Evolutionary conservation across 2,797 vertebrate genomes (phyloP).

Genomic region (Pseudochaenichthys georgianus): DNA sequence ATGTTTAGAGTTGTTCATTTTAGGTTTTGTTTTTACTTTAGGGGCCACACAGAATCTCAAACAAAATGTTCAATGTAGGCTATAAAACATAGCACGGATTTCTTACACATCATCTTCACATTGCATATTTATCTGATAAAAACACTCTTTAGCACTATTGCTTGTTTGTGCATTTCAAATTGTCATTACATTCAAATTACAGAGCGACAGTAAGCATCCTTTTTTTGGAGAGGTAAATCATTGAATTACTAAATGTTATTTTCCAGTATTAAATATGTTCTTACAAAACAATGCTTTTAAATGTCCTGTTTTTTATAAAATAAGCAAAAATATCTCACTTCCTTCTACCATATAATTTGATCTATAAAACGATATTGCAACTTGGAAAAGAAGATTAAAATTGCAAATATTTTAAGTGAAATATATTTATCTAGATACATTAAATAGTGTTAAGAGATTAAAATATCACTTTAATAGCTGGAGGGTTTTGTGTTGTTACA

Average conservation of each 20-base stretch:
- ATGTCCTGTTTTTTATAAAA: too few relatives aligned
- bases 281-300: not conserved
- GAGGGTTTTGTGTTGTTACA: not conserved
- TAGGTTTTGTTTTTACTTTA: constrained; percentile 18
- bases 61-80: not conserved
- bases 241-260: not conserved
- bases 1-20: constrained; percentile 72
- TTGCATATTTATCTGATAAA: not conserved
- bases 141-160: not conserved
- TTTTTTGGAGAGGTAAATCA: not conserved
- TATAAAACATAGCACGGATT: not conserved
- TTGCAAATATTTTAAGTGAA: not conserved
- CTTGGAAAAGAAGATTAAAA: too few relatives aligned
- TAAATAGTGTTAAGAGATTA: not conserved
- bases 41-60: not conserved
- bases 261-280: not conserved
- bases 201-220: not conserved
- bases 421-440: not conserved
- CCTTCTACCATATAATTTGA: too few relatives aligned
- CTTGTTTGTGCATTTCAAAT: not conserved
- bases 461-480: not conserved
- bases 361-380: too few relatives aligned
- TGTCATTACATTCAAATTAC: not conserved
- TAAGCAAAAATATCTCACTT: too few relatives aligned
- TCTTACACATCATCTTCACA: not conserved